Evolutionary conservation across 2,797 vertebrate species (phyloP).

Genomic region (Amazona finschi): DNA sequence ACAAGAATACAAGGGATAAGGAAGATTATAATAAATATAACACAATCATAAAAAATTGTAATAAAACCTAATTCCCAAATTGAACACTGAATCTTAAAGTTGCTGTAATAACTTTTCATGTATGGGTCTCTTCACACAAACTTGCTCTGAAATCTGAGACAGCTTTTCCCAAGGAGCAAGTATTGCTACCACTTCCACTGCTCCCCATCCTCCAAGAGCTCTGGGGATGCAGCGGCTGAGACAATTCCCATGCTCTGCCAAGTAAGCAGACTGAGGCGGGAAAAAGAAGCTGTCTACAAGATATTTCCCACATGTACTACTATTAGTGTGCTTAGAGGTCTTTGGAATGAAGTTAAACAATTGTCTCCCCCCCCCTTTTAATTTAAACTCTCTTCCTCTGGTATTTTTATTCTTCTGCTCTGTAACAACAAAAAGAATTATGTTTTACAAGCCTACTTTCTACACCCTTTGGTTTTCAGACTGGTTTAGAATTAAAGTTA

Average conservation of each 20-base stretch:
- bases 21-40: neutral
- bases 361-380: neutral
- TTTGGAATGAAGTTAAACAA: neutral
- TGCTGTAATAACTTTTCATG: neutral
- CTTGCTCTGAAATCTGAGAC: neutral
- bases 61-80: neutral
- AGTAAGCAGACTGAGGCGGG: neutral
- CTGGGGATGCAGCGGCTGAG: neutral
- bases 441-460: neutral
- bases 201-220: neutral
- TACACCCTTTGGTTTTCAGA: neutral
- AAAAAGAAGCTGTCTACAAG: neutral
- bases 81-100: neutral
- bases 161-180: neutral
- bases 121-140: neutral
- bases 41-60: neutral
- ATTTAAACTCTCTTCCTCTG: neutral
- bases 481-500: constrained; percentile 35
- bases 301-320: neutral
- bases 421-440: neutral
- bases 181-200: neutral
- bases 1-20: neutral
- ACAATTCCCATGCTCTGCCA: neutral
- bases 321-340: neutral
- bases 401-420: neutral